These are phyloP conservation scores for Polypterus bichir DNA, from an alignment of 2,113 vertebrate species.

Conservation along the genomic window DNA sequence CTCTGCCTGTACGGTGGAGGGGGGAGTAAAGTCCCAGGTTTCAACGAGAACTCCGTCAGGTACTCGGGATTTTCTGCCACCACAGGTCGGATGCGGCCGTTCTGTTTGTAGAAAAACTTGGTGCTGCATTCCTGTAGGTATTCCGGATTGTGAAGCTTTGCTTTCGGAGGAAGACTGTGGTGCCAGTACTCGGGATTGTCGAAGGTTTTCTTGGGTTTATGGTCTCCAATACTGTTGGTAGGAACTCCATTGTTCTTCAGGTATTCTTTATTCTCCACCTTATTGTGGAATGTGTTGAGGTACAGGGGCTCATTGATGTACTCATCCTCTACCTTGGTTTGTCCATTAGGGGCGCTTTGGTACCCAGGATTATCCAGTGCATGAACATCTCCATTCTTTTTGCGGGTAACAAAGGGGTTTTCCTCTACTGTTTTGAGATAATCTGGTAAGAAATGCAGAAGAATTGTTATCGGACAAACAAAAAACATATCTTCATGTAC, in stretches of 20 bases:
- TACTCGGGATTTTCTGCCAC: conserved; percentile 92
- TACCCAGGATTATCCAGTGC: conserved; percentile 87
- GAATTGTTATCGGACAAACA: conserved; percentile 6
- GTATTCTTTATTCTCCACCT: conserved; percentile 58
- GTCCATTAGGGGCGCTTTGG: conserved; percentile 64
- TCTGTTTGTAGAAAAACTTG: conserved; percentile 93
- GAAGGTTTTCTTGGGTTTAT: conserved; percentile 88
- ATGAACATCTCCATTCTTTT: conserved; percentile 80
- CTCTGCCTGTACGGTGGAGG: conserved; percentile 91
- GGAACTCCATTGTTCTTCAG: conserved; percentile 67
- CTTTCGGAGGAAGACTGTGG: conserved; percentile 81
- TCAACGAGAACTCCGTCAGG: conserved; percentile 83
- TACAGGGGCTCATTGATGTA: conserved; percentile 83
- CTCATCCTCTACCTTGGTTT: conserved; percentile 75
- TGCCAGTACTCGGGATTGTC: conserved; percentile 98
- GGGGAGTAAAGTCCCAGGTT: conserved; percentile 81
- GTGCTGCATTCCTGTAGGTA: conserved; percentile 77
- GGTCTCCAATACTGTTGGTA: conserved; percentile 40
- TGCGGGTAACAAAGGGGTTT: conserved; percentile 83
- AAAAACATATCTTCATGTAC: fast-evolving
- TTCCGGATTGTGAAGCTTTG: conserved; percentile 72
- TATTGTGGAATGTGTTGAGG: conserved; percentile 81
- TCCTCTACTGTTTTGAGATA: conserved; percentile 88
- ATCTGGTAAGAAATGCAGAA: conserved; percentile 43
- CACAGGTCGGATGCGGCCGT: conserved; percentile 75